Conservation (phyloP, 2,888 invertebrate species). For the Lampropteryx suffumata region DNA sequence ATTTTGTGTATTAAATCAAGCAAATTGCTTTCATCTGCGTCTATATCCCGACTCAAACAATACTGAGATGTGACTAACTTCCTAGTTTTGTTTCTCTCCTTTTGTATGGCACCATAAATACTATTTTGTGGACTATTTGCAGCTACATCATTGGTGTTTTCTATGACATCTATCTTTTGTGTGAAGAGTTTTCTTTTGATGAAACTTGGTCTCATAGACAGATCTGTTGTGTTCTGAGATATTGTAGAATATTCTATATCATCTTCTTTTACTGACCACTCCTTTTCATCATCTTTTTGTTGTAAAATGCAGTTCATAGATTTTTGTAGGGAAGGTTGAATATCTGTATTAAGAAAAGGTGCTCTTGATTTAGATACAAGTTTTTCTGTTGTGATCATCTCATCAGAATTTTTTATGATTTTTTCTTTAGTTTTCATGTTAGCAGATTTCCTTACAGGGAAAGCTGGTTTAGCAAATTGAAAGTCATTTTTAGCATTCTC, state of each 20-base stretch:
- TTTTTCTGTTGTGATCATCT: constrained; percentile 39
- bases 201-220: constrained; percentile 69
- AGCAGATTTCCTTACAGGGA: constrained; percentile 48
- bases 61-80: constrained; percentile 64
- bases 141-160: constrained; percentile 47
- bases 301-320: constrained; percentile 21
- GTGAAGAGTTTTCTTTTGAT: constrained; percentile 72
- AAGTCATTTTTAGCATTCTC: constrained; percentile 43
- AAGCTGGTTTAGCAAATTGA: constrained; percentile 57
- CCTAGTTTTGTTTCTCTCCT: constrained; percentile 65
- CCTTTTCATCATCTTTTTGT: constrained; percentile 28
- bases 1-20: constrained; percentile 72
- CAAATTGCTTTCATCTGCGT: constrained; percentile 56
- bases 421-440: constrained; percentile 42
- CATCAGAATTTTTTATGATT: constrained; percentile 47
- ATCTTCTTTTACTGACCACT: constrained; percentile 25
- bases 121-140: constrained; percentile 57
- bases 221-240: constrained; percentile 41
- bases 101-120: constrained; percentile 47
- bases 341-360: constrained; percentile 33
- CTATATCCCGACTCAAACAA: constrained; percentile 61
- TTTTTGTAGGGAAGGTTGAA: constrained; percentile 13
- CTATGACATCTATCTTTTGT: constrained; percentile 65
- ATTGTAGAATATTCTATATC: constrained; percentile 20
- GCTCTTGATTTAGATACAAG: constrained; percentile 49